These are phyloP conservation scores for Chrysocyon brachyurus DNA, from an alignment of 2,797 vertebrate genomes.

Conservation along the genomic window DNA sequence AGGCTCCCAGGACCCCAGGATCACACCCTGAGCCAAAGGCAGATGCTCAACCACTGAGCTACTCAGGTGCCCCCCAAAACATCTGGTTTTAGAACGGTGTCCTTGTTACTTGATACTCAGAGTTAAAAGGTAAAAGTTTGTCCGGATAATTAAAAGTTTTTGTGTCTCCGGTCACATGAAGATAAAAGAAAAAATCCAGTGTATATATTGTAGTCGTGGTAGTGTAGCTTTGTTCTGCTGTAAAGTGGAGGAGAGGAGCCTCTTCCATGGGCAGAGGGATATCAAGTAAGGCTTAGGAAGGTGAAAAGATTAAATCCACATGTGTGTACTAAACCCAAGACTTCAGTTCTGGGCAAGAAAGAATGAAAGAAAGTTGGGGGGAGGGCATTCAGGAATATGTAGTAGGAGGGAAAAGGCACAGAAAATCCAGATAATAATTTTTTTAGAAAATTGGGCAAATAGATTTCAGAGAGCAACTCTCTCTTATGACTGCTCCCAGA, in stretches of 20 bases:
- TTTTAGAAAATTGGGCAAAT: neutral
- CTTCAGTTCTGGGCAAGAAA: neutral
- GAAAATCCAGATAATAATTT: neutral
- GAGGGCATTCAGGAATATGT: neutral
- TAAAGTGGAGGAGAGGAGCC: neutral
- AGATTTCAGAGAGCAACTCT: neutral
- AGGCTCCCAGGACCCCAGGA: no score
- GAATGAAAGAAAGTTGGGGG: neutral
- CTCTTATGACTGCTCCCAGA: neutral
- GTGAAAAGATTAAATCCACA: neutral
- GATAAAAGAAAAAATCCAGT: neutral
- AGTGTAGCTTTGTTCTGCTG: neutral
- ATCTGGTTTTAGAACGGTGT: neutral
- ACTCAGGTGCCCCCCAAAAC: neutral
- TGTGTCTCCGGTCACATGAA: neutral
- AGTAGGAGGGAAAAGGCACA: neutral
- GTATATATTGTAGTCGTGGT: neutral
- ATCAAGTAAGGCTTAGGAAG: neutral
- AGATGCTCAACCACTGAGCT: no score
- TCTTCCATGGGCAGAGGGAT: no score
- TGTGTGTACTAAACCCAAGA: neutral
- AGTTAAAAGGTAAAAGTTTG: conserved; percentile 25
- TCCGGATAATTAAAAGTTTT: neutral
- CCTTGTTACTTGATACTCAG: conserved; percentile 10
- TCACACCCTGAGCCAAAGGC: no score